Evolutionary conservation across 1,140 invertebrate species (phyloP).

Genomic region (Venustaconcha ellipsiformis): DNA sequence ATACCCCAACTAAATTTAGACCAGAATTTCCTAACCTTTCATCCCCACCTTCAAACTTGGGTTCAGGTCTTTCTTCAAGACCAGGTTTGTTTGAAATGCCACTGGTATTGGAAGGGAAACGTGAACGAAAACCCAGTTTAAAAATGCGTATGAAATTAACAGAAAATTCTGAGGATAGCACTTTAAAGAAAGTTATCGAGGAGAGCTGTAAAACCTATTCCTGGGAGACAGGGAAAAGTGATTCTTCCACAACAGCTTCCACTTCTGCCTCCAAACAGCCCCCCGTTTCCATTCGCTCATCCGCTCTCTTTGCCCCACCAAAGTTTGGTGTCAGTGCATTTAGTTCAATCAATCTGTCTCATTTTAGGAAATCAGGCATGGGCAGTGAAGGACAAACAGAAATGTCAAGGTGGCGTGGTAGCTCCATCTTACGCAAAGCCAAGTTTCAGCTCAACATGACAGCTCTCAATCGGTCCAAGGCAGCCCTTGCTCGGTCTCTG

Average conservation of each 20-base stretch:
- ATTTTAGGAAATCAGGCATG: conserved; percentile 22
- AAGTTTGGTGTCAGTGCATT: conserved; percentile 44
- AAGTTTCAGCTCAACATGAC: conserved; percentile 64
- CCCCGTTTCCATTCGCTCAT: conserved; percentile 19
- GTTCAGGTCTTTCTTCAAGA: neutral
- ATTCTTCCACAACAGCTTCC: neutral
- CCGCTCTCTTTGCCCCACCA: conserved; percentile 39
- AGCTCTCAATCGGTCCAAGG: conserved; percentile 62
- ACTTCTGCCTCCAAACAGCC: conserved; percentile 18
- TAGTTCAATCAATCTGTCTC: conserved; percentile 30
- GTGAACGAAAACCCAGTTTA: conserved; percentile 64
- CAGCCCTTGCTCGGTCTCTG: conserved; percentile 60
- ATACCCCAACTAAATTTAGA: neutral
- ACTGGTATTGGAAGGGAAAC: conserved; percentile 66
- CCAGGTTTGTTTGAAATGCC: conserved; percentile 55
- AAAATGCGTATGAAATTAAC: conserved; percentile 55
- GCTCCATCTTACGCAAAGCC: conserved; percentile 57
- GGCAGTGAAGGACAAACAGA: conserved; percentile 10
- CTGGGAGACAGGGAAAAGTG: too few relatives aligned
- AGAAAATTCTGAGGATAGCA: conserved; percentile 29
- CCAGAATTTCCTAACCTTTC: neutral
- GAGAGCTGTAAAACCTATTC: too few relatives aligned
- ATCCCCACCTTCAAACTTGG: too few relatives aligned
- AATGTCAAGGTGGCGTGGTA: conserved; percentile 8
- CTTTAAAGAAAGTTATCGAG: too few relatives aligned